A percentile compares a stretch with the other conserved stretches of the same genome.
Conservation (phyloP, 2,797 vertebrate genomes). For the Phylloscopus collybita region DNA sequence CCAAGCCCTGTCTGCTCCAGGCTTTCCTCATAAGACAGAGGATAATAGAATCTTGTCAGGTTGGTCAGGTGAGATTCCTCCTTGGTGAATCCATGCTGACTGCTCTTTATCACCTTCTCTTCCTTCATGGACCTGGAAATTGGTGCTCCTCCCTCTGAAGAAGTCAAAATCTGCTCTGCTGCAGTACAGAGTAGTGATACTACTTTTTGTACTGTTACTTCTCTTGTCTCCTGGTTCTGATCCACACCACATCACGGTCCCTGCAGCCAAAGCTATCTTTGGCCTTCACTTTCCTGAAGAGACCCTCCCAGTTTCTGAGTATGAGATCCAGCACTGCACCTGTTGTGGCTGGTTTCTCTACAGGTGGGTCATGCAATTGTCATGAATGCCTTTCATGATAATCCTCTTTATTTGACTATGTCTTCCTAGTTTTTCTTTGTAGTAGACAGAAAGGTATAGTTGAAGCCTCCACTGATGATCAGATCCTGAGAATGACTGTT, state of each 20-base stretch:
- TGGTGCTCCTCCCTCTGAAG: background rate
- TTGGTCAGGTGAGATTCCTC: background rate
- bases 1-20: background rate
- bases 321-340: background rate
- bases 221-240: background rate
- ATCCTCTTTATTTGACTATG: background rate
- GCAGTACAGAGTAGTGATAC: background rate
- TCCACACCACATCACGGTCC: background rate
- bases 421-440: background rate
- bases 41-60: background rate
- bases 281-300: background rate
- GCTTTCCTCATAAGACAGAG: background rate
- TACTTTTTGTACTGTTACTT: background rate
- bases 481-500: background rate
- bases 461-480: background rate
- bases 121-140: background rate
- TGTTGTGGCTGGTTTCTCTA: fast-evolving
- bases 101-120: background rate
- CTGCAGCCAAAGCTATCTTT: background rate
- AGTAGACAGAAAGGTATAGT: background rate
- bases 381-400: background rate
- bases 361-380: background rate
- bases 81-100: background rate
- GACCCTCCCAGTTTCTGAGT: fast-evolving
- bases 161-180: background rate